These are phyloP conservation scores for Calliphora vomitoria DNA, from an alignment of 2,888 invertebrate genomes.

Conservation along the genomic window DNA sequence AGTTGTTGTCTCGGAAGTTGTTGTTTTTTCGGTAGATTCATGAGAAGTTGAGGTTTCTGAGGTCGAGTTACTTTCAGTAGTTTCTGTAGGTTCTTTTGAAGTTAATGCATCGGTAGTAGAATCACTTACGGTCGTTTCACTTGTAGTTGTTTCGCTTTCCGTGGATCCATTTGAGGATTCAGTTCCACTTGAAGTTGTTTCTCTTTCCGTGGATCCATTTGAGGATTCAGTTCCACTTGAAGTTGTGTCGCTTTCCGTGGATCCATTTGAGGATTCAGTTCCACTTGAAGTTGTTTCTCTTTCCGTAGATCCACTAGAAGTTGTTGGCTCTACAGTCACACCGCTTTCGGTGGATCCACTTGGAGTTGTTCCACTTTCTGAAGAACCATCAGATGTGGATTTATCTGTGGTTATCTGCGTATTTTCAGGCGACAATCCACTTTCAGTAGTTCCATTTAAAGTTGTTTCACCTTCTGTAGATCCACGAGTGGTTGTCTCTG, in stretches of 20 bases:
- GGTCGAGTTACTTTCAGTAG: slow-evolving; percentile 10
- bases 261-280: neutral
- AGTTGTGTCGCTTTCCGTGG: neutral
- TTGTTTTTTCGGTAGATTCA: neutral
- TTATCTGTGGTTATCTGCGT: neutral
- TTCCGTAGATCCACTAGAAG: slow-evolving; percentile 1
- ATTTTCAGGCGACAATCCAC: neutral
- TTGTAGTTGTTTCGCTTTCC: too few species aligned
- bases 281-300: neutral
- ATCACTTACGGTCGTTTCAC: too few species aligned
- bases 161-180: too few species aligned
- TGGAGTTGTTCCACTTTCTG: neutral
- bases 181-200: too few species aligned
- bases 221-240: too few species aligned
- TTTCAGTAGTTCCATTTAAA: neutral
- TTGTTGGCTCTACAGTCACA: neutral
- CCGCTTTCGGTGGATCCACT: neutral
- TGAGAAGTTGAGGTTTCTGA: neutral
- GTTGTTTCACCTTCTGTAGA: neutral
- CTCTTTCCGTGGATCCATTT: too few species aligned
- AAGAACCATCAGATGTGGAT: neutral
- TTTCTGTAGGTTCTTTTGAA: too few species aligned
- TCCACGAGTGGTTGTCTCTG: neutral
- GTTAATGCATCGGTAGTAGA: too few species aligned
- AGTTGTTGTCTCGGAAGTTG: neutral